Conservation (phyloP, 1,140 invertebrate genomes). For the Drosophila cardini region DNA sequence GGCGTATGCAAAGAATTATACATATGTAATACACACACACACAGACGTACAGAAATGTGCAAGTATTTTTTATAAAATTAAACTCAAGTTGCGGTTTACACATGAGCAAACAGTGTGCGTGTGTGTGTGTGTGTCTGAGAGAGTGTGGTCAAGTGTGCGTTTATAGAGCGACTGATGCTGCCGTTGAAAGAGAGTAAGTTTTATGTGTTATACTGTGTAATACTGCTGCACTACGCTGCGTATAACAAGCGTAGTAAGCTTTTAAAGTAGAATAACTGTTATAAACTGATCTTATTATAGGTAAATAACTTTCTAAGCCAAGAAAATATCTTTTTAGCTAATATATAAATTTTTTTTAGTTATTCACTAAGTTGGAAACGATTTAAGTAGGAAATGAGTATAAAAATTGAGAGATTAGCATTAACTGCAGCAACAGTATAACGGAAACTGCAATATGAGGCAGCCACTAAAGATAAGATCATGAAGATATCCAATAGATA, state of each 20-base stretch:
- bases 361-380: too few relatives aligned
- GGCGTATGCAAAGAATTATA: conserved; percentile 59
- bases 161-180: conserved; percentile 30
- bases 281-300: not conserved
- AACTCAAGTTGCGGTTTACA: conserved; percentile 54
- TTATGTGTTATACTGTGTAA: not conserved
- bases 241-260: not conserved
- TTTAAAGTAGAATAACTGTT: not conserved
- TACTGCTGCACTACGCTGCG: not conserved
- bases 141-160: conserved; percentile 33
- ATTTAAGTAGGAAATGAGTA: too few relatives aligned
- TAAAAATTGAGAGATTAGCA: conserved; percentile 13
- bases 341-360: too few relatives aligned
- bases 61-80: conserved; percentile 50
- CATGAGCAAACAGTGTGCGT: conserved; percentile 44
- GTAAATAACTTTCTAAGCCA: too few relatives aligned
- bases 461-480: conserved; percentile 71
- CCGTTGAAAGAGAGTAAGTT: conserved; percentile 1
- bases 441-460: conserved; percentile 59
- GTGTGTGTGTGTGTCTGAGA: conserved; percentile 7
- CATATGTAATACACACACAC: conserved; percentile 40
- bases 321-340: too few relatives aligned
- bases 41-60: conserved; percentile 1
- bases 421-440: conserved; percentile 7
- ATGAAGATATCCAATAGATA: conserved; percentile 36